A percentile compares a stretch with the other conserved stretches of the same genome.
These are phyloP conservation scores for Drymodes brunneopygia DNA, from an alignment of 2,113 vertebrate species.

Conservation along the genomic window DNA sequence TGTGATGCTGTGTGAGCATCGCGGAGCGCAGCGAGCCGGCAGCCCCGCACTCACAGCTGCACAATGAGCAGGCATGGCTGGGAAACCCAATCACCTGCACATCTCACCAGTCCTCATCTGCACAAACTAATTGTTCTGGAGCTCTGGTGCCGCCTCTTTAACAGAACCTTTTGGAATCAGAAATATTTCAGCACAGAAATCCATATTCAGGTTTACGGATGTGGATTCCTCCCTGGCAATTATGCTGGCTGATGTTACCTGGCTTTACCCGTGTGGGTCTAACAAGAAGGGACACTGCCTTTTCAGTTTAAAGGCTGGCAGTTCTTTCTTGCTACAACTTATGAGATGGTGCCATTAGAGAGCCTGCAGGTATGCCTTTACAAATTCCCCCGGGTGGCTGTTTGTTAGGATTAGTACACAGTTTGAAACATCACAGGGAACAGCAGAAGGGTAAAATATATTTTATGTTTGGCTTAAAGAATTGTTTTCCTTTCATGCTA, in stretches of 20 bases:
- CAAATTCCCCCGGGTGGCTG: not conserved
- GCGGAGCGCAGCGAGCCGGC: not conserved
- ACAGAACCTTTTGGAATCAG: not conserved
- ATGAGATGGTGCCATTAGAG: not conserved
- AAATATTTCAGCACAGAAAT: not conserved
- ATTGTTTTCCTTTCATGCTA: not conserved
- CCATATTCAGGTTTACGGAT: not conserved
- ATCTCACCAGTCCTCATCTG: not conserved
- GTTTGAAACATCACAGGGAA: not conserved
- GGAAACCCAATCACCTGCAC: constrained; percentile 44
- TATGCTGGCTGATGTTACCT: not conserved
- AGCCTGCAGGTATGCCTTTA: not conserved
- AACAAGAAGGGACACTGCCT: not conserved
- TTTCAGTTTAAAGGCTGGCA: not conserved
- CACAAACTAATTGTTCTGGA: constrained; percentile 44
- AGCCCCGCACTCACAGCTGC: not conserved
- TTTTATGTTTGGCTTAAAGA: constrained; percentile 3
- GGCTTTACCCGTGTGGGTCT: not conserved
- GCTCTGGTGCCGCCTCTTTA: not conserved
- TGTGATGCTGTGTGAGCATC: not conserved
- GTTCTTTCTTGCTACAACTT: constrained; percentile 1
- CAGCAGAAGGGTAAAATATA: not conserved
- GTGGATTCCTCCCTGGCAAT: not conserved
- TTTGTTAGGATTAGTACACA: not conserved
- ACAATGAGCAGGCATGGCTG: constrained; percentile 44